Conservation (phyloP, 2,888 invertebrate species). For the Thera obeliscata region DNA sequence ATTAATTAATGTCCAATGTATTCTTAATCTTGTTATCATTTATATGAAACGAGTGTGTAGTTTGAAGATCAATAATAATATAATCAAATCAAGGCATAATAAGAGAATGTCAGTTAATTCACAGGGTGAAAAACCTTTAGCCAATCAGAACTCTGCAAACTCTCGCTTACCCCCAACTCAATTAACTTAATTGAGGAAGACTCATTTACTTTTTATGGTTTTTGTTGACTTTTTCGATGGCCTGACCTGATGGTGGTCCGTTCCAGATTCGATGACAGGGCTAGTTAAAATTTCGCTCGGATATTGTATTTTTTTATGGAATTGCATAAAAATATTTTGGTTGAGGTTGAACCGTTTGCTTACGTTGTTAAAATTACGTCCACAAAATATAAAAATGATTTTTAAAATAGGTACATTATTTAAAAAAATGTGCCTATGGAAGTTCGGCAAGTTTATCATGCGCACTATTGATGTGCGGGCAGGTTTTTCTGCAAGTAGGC, state of each 20-base stretch:
- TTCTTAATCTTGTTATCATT: too few species aligned
- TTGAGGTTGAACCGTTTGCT: background rate
- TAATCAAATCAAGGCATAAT: background rate
- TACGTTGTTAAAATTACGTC: background rate
- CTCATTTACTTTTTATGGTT: slow-evolving; percentile 63
- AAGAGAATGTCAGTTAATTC: slow-evolving; percentile 51
- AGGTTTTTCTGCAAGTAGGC: too few species aligned
- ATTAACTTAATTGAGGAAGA: slow-evolving; percentile 67
- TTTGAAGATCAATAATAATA: too few species aligned
- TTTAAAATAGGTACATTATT: too few species aligned
- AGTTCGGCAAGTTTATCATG: too few species aligned
- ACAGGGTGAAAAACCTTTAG: slow-evolving; percentile 61
- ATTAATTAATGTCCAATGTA: too few species aligned
- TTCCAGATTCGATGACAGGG: slow-evolving; percentile 35
- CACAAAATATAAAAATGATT: too few species aligned
- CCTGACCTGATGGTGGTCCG: slow-evolving; percentile 30
- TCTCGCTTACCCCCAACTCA: slow-evolving; percentile 43
- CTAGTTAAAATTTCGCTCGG: slow-evolving; percentile 17
- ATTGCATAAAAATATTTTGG: slow-evolving; percentile 13
- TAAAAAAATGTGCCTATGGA: too few species aligned
- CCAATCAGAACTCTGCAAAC: slow-evolving; percentile 53
- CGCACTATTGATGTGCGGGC: too few species aligned
- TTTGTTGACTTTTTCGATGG: slow-evolving; percentile 45
- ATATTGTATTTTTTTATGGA: slow-evolving; percentile 27
- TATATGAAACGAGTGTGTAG: too few species aligned